Percentiles rank a stretch among this genome's conserved stretches.
These are phyloP conservation scores for Augiades crinisus DNA, from an alignment of 2,888 invertebrate species.

Conservation along the genomic window DNA sequence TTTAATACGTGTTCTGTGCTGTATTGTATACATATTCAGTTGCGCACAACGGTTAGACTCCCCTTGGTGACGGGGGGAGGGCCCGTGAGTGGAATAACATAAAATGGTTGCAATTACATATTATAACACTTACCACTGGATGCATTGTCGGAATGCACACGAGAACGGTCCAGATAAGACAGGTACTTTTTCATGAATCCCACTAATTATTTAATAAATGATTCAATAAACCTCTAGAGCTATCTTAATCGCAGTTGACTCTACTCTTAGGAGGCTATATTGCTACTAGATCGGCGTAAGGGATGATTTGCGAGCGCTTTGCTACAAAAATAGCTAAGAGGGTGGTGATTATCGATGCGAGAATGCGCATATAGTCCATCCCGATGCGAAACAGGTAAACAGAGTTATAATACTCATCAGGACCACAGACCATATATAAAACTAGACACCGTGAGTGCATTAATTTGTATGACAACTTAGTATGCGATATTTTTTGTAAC, in stretches of 20 bases:
- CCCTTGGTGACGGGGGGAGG: too few relatives aligned
- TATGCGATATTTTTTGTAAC: too few relatives aligned
- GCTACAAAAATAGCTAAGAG: conserved; percentile 16
- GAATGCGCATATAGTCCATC: conserved; percentile 16
- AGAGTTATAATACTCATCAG: conserved; percentile 4
- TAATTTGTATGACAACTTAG: too few relatives aligned
- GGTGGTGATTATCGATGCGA: conserved; percentile 18
- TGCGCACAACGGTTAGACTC: too few relatives aligned
- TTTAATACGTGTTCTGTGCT: too few relatives aligned
- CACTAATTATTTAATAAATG: too few relatives aligned
- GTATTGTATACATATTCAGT: too few relatives aligned
- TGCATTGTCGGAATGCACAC: conserved; percentile 14
- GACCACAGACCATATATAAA: too few relatives aligned
- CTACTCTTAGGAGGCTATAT: not conserved
- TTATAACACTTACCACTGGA: conserved; percentile 7
- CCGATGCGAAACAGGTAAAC: conserved; percentile 1
- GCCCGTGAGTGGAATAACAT: too few relatives aligned
- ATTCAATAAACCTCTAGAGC: not conserved
- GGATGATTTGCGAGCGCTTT: conserved; percentile 15
- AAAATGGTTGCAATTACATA: not conserved
- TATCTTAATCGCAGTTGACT: not conserved
- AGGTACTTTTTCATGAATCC: conserved; percentile 15
- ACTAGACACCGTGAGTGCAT: too few relatives aligned
- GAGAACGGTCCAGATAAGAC: conserved; percentile 17
- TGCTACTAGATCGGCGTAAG: conserved; percentile 7